Evolutionary conservation across 2,888 invertebrate species (phyloP).

Genomic region (Sturmia bella): DNA sequence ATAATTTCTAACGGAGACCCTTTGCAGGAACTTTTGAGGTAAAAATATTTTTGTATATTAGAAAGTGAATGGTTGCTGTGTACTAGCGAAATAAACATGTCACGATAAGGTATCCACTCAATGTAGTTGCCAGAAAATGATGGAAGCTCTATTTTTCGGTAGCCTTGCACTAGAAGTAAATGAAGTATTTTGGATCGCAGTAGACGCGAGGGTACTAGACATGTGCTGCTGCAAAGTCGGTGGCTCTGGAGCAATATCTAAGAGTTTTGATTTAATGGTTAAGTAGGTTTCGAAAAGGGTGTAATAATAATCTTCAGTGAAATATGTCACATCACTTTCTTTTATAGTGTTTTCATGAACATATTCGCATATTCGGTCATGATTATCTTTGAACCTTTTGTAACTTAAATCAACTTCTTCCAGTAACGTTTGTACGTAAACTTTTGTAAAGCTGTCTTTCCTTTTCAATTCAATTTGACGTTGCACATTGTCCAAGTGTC

Average conservation of each 20-base stretch:
- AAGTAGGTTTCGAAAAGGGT: slow-evolving; percentile 13
- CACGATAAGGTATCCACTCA: slow-evolving; percentile 32
- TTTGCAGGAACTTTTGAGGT: slow-evolving; percentile 2
- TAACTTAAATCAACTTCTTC: slow-evolving; percentile 35
- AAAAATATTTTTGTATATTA: slow-evolving; percentile 13
- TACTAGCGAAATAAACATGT: slow-evolving; percentile 26
- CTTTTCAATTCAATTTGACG: not conserved
- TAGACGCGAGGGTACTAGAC: slow-evolving; percentile 14
- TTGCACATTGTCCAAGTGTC: slow-evolving; percentile 12
- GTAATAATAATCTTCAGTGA: slow-evolving; percentile 18
- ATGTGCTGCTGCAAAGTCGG: not conserved
- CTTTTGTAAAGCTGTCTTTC: slow-evolving; percentile 13
- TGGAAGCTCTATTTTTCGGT: slow-evolving; percentile 35
- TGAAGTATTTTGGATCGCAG: slow-evolving; percentile 13
- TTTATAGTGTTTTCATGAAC: slow-evolving; percentile 10
- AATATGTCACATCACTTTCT: slow-evolving; percentile 20
- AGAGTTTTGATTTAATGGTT: slow-evolving; percentile 12
- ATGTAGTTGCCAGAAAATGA: slow-evolving; percentile 19
- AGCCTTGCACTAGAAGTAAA: slow-evolving; percentile 10
- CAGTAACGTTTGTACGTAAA: slow-evolving; percentile 10
- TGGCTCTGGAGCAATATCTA: slow-evolving; percentile 14
- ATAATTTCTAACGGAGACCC: slow-evolving; percentile 31
- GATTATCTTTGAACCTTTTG: slow-evolving; percentile 25
- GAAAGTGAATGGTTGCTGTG: slow-evolving; percentile 15
- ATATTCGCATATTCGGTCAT: slow-evolving; percentile 17